Base-by-base conservation (phyloP, 2,797 vertebrate species). In the Balearica regulorum region DNA sequence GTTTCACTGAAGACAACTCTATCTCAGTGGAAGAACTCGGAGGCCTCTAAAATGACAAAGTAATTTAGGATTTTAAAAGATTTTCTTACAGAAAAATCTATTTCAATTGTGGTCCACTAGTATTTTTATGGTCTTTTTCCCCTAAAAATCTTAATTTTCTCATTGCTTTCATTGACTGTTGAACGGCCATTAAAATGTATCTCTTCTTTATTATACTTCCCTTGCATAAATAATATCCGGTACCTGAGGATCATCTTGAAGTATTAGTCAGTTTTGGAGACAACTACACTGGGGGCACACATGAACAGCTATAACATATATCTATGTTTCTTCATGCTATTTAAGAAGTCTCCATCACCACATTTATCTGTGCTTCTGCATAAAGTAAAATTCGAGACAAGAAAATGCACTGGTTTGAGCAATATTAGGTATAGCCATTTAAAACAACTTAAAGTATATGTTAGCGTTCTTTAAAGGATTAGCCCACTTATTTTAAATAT, bases 1-100 rank as follows among this genome's bases (percentile, higher is more conserved):
- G 8, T 66, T 71, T 76, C 43, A 80, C 25, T 71, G 53, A 94
- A 94, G 88, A 33, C 8, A 87, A 37, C 28, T 48, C 9, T 22
- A 84, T 35, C 25, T 37, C 9, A 76, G 25, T 1, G 87, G 58
- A 78, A 83, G 4, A 93, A 78, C 19, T 41, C 31, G 33, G 25
- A 77, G 49, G 39, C 8, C 17, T 12, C 14, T 13, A 72, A 75
- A 83, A 90, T 0, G 2, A 71, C 14, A 81, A 79, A 60, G 6
- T 28, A 48, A 49, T 43, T 41, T 15, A 66, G 4, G 3, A 72
- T 80, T 86, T 68, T 16, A 49, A 73, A 57, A 60, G 1, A 46
- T 43, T 90, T 93, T 96, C 86, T 93, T 88, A 90, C 24, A 83
- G 55, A 76, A 96, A 95, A 93, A 79, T 69, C 11, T 51, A 41